Percentiles rank a stretch among this genome's conserved stretches.
Evolutionary conservation across 2,888 invertebrate genomes (phyloP).

Genomic region (Macaria liturata): DNA sequence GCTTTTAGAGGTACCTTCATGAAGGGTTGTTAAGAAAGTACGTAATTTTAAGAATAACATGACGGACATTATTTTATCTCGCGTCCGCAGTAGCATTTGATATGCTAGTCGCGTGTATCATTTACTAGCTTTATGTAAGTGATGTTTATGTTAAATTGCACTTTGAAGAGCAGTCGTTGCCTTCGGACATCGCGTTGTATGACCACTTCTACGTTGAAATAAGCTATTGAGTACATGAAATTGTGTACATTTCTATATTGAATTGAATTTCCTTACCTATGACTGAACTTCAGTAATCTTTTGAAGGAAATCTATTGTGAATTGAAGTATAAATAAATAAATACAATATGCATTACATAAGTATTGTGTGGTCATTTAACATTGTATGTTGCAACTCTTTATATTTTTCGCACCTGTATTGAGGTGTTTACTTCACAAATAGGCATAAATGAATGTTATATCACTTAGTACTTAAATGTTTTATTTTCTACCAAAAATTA

Average conservation of each 20-base stretch:
- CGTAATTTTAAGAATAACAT: slow-evolving; percentile 25
- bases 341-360: too few species aligned
- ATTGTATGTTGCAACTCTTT: slow-evolving; percentile 12
- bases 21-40: slow-evolving; percentile 23
- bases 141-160: slow-evolving; percentile 22
- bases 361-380: neutral
- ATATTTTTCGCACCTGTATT: slow-evolving; percentile 34
- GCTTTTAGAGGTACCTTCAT: slow-evolving; percentile 10
- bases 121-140: slow-evolving; percentile 25
- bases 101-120: slow-evolving; percentile 69
- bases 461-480: slow-evolving; percentile 72
- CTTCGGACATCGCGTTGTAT: too few species aligned
- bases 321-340: too few species aligned
- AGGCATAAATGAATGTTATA: slow-evolving; percentile 60
- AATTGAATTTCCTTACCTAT: too few species aligned
- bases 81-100: slow-evolving; percentile 58
- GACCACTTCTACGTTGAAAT: too few species aligned
- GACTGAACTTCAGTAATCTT: neutral
- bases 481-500: slow-evolving; percentile 73
- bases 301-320: neutral
- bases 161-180: neutral
- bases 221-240: too few species aligned
- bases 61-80: slow-evolving; percentile 12
- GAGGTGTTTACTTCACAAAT: slow-evolving; percentile 63
- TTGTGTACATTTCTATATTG: too few species aligned